These are phyloP conservation scores for Chaunax sp. DNA, from an alignment of 2,797 vertebrate genomes.

Conservation along the genomic window DNA sequence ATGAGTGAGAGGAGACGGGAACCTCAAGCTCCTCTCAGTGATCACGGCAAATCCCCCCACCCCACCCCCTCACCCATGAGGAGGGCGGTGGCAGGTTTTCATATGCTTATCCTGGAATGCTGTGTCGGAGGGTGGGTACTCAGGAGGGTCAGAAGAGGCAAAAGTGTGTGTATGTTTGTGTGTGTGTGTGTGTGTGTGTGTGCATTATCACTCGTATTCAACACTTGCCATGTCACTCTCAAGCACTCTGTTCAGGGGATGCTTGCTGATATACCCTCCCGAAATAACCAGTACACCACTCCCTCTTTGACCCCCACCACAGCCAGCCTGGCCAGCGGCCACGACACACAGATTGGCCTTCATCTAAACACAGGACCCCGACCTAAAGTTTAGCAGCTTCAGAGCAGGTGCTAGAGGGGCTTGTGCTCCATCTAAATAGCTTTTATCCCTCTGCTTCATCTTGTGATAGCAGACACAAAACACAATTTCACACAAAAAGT, in stretches of 20 bases:
- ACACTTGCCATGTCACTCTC: conserved; percentile 88
- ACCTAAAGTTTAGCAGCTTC: too few species aligned
- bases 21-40: conserved; percentile 29
- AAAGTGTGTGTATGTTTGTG: conserved; percentile 35
- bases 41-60: conserved; percentile 56
- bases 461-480: too few species aligned
- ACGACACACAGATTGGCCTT: conserved; percentile 45
- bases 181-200: conserved; percentile 45
- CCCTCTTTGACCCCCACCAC: conserved; percentile 46
- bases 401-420: too few species aligned
- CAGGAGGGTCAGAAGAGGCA: conserved; percentile 48
- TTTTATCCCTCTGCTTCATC: too few species aligned
- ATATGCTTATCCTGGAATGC: conserved; percentile 78
- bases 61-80: conserved; percentile 57
- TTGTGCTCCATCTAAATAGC: too few species aligned
- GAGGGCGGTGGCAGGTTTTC: conserved; percentile 63
- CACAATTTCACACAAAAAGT: too few species aligned
- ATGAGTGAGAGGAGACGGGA: conserved; percentile 29
- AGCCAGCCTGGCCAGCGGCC: conserved; percentile 35
- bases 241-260: conserved; percentile 58
- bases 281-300: conserved; percentile 77
- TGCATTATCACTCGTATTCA: conserved; percentile 64
- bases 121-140: conserved; percentile 50
- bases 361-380: conserved; percentile 26
- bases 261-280: conserved; percentile 80